A percentile compares a stretch with the other conserved stretches of the same genome.
Evolutionary conservation across 1,140 invertebrate species (phyloP).

Genomic region (Epicauta chinensis): DNA sequence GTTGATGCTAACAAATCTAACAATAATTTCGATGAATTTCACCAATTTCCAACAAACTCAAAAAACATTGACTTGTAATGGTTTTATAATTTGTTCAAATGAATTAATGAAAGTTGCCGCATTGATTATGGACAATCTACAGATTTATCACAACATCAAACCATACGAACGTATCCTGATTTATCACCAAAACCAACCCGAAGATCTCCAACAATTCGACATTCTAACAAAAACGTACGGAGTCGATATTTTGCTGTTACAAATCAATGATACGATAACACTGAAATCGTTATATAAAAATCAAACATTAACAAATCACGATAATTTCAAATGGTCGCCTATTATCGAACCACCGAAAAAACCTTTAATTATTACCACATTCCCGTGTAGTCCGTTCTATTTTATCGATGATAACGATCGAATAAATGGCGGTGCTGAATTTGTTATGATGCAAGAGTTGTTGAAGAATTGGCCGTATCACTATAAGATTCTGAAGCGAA

Average conservation of each 20-base stretch:
- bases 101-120: neutral
- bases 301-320: neutral
- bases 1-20: neutral
- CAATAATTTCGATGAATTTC: neutral
- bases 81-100: constrained; percentile 1
- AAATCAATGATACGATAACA: neutral
- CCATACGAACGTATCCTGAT: constrained; percentile 3
- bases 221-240: neutral
- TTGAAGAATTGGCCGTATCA: neutral
- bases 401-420: neutral
- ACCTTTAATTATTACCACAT: constrained; percentile 1
- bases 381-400: constrained; percentile 6
- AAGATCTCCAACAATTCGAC: neutral
- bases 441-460: constrained; percentile 3
- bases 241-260: constrained; percentile 1
- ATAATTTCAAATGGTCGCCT: constrained; percentile 1
- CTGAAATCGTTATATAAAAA: constrained; percentile 4
- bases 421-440: constrained; percentile 8
- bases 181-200: neutral
- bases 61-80: neutral
- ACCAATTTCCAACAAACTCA: neutral
- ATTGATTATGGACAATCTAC: constrained; percentile 1
- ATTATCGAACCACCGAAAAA: neutral
- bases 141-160: neutral
- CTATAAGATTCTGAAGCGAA: neutral